These are phyloP conservation scores for Hoplodrina blanda DNA, from an alignment of 2,888 invertebrate species.

Conservation along the genomic window DNA sequence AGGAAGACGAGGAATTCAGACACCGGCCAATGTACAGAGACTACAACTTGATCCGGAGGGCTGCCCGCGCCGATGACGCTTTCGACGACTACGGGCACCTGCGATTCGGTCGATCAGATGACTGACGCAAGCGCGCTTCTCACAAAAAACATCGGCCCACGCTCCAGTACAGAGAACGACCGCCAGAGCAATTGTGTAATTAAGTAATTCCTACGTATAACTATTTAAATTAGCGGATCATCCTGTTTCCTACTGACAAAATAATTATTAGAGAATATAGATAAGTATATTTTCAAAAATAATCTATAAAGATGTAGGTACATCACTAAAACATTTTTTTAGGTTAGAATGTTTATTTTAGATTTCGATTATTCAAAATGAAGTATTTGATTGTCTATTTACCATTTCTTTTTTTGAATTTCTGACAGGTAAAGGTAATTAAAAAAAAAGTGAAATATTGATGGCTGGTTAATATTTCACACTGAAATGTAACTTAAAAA, in stretches of 20 bases:
- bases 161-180: slow-evolving; percentile 54
- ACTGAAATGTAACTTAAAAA: slow-evolving; percentile 6
- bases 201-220: slow-evolving; percentile 40
- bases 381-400: neutral
- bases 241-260: slow-evolving; percentile 22
- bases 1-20: slow-evolving; percentile 82
- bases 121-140: slow-evolving; percentile 75
- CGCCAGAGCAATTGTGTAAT: slow-evolving; percentile 60
- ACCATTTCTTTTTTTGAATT: neutral
- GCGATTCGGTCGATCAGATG: slow-evolving; percentile 92
- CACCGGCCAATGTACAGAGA: slow-evolving; percentile 87
- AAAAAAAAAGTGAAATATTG: slow-evolving; percentile 70
- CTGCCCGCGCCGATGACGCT: slow-evolving; percentile 90
- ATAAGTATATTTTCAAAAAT: slow-evolving; percentile 19
- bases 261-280: slow-evolving; percentile 23
- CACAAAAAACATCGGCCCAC: slow-evolving; percentile 58
- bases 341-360: neutral
- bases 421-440: neutral
- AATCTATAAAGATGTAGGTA: slow-evolving; percentile 1
- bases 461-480: slow-evolving; percentile 82
- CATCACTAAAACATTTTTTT: neutral
- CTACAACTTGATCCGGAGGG: slow-evolving; percentile 89
- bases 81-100: slow-evolving; percentile 95
- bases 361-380: neutral
- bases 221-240: slow-evolving; percentile 15